Evolutionary conservation across 2,797 vertebrate genomes (phyloP), one percentile per base, ranked within the genome.

Genomic region (Rallus crepitans): DNA sequence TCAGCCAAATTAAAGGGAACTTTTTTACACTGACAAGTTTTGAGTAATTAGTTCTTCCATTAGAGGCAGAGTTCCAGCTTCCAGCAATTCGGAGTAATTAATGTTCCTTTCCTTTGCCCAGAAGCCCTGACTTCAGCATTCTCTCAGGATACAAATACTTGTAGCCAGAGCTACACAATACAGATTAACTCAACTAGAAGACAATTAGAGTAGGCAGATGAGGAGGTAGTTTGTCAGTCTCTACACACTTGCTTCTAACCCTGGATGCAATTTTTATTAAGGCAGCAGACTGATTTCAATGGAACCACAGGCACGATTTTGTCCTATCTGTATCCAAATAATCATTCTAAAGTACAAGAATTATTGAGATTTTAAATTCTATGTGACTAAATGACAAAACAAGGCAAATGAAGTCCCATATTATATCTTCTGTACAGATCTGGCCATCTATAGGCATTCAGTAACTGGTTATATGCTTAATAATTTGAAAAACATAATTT

Each of bases 51-150:
- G 76, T 42, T 24, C 80, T 73, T 65, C 86, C 87, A 91, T 82
- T 39, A 88, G 79, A 93, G 86, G 92, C 94, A 84, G 33, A 68
- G 66, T 42, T 95, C 85, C 89, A 89, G 87, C 90, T 91, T 90
- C 80, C 81, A 97, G 93, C 89, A 95, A 72, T 91, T 92, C 45
- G 91, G 55, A 94, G 82, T 83, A 96, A 95, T 97, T 96, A 96
- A 83, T 55, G 88, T 81, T 91, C 73, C 64, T 70, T 78, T 78
- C 83, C 92, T 97, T 95, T 87, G 85, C 87, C 75, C 66, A 60
- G 24, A 96, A 95, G 90, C 47, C 86, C 95, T 94, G 92, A 97
- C 93, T 97, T 96, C 95, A 96, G 96, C 95, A 83, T 93, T 96
- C 94, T 95, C 92, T 45, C 6, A 87, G 86, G 79, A 94, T 33